Evolutionary conservation across 2,113 vertebrate genomes (phyloP).

Genomic region (Phrynocephalus versicolor): DNA sequence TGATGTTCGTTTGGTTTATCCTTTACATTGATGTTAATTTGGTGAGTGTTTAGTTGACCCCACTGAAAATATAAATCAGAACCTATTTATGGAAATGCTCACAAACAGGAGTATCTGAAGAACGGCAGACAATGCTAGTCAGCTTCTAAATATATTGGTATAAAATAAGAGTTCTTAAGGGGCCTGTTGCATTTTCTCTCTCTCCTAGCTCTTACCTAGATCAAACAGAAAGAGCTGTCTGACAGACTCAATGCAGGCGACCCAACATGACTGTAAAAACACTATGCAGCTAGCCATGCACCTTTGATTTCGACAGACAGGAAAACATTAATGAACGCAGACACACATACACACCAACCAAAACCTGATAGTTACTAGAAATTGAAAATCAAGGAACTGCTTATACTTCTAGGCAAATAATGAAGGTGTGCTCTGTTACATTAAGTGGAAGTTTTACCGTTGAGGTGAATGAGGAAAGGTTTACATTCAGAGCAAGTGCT

Average conservation of each 20-base stretch:
- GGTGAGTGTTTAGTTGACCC: conserved; percentile 34
- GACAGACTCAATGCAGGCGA: not conserved
- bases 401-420: not conserved
- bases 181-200: not conserved
- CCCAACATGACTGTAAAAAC: not conserved
- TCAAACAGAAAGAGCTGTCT: not conserved
- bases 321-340: not conserved
- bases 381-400: not conserved
- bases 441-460: not conserved
- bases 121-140: not conserved
- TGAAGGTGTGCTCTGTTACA: not conserved
- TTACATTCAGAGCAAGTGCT: not conserved
- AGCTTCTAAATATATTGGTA: not conserved
- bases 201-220: not conserved
- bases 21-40: conserved; percentile 65
- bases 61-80: conserved; percentile 58
- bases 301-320: not conserved
- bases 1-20: conserved; percentile 38
- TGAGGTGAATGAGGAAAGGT: not conserved
- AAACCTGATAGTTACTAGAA: not conserved
- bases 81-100: conserved; percentile 58
- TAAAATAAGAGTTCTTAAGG: not conserved
- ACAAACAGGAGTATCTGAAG: conserved; percentile 48
- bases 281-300: not conserved
- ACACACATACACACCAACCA: not conserved